phyloP scores from a whole-genome alignment of 2,888 invertebrate species.

The Habroteleia sp. region DNA sequence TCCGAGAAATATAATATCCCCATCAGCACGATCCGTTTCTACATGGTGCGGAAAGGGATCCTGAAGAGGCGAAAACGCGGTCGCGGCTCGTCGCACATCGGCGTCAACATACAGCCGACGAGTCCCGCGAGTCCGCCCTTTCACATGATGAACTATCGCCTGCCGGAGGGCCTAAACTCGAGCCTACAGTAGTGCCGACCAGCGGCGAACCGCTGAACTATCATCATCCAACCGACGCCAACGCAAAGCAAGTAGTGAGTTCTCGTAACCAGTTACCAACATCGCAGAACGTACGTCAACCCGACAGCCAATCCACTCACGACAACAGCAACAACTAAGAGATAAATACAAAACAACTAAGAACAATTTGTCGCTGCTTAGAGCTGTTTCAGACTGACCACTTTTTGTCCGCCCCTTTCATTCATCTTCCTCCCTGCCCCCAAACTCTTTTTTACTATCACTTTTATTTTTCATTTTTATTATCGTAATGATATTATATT shows the following conservation, averaged over 20 bases:
- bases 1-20: conserved; percentile 94
- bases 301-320: conserved; percentile 41
- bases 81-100: conserved; percentile 83
- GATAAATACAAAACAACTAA: too few relatives aligned
- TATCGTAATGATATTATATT: conserved; percentile 16
- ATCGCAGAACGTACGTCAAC: conserved; percentile 34
- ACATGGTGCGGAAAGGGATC: conserved; percentile 93
- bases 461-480: conserved; percentile 17
- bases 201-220: not conserved
- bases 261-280: conserved; percentile 69
- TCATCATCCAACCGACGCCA: conserved; percentile 56
- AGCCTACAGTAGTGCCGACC: conserved; percentile 79
- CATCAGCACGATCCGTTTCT: conserved; percentile 92
- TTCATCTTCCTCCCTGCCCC: conserved; percentile 41
- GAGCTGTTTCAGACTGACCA: conserved; percentile 78
- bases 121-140: conserved; percentile 88
- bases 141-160: conserved; percentile 89
- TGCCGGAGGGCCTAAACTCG: conserved; percentile 83
- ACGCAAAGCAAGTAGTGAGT: conserved; percentile 69
- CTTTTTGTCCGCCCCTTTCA: too few relatives aligned
- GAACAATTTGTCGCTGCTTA: conserved; percentile 68
- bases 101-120: conserved; percentile 80
- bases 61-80: conserved; percentile 90
- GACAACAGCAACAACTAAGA: conserved; percentile 7
- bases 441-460: conserved; percentile 11